A percentile compares a stretch with the other conserved stretches of the same genome.
These are phyloP conservation scores for Drosophila ohnishii DNA, from an alignment of 1,140 invertebrate genomes.

Conservation along the genomic window DNA sequence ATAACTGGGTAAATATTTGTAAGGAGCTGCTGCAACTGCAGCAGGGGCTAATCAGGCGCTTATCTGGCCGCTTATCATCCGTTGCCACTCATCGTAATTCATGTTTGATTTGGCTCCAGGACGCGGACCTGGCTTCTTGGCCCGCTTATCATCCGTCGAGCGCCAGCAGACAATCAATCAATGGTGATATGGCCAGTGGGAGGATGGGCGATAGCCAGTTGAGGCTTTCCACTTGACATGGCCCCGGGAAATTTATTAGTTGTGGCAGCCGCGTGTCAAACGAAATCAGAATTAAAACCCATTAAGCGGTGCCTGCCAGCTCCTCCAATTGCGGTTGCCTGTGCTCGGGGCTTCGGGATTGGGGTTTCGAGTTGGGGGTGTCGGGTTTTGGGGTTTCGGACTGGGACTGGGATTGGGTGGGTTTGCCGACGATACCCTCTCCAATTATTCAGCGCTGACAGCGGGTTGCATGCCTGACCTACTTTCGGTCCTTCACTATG, in stretches of 20 bases:
- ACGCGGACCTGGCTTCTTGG: conserved; percentile 5
- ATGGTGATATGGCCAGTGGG: conserved; percentile 18
- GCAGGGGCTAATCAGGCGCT: conserved; percentile 71
- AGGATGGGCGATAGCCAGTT: conserved; percentile 34
- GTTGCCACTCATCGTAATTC: conserved; percentile 62
- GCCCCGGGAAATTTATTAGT: conserved; percentile 71
- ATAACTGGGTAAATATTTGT: conserved; percentile 78
- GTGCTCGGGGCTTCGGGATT: not conserved
- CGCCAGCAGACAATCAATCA: conserved; percentile 68
- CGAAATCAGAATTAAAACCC: conserved; percentile 71
- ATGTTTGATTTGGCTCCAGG: conserved; percentile 34
- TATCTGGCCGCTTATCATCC: conserved; percentile 60
- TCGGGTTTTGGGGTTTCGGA: conserved; percentile 15
- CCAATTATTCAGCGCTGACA: conserved; percentile 74
- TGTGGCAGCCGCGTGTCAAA: conserved; percentile 75
- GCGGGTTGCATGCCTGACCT: conserved; percentile 79
- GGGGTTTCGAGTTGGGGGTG: conserved; percentile 8
- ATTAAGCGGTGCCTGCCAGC: conserved; percentile 56
- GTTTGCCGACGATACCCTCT: conserved; percentile 25
- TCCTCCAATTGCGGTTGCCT: conserved; percentile 25
- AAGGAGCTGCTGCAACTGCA: conserved; percentile 23
- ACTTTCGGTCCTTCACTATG: conserved; percentile 52
- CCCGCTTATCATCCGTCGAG: conserved; percentile 39
- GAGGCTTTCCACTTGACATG: conserved; percentile 40
- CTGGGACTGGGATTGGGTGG: not conserved